A percentile compares a stretch with the other conserved stretches of the same genome.
Conservation (phyloP, 2,888 invertebrate species). For the Drosophila suboccidentalis region DNA sequence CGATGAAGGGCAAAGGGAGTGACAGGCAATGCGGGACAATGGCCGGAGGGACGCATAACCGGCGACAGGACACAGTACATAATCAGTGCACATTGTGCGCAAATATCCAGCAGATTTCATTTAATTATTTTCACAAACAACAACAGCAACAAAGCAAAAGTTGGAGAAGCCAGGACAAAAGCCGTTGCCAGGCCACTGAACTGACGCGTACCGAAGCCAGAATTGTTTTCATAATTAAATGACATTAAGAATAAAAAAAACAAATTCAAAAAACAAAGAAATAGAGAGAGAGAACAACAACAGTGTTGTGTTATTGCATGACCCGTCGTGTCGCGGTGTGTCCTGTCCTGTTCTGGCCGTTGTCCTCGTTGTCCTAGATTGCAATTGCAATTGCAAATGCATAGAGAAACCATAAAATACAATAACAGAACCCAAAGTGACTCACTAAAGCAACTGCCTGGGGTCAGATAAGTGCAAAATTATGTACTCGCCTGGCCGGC, state of each 20-base stretch:
- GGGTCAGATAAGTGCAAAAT: conserved; percentile 77
- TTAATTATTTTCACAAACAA: conserved; percentile 63
- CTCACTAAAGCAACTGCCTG: conserved; percentile 36
- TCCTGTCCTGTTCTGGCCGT: conserved; percentile 7
- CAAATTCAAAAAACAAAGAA: conserved; percentile 2
- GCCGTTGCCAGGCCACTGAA: conserved; percentile 35
- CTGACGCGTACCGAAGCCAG: conserved; percentile 27
- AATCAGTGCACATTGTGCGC: conserved; percentile 69
- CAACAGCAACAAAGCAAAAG: conserved; percentile 28
- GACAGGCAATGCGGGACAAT: conserved; percentile 14
- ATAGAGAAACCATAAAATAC: conserved; percentile 66
- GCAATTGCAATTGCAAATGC: conserved; percentile 64
- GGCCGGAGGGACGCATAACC: conserved; percentile 5
- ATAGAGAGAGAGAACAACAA: conserved; percentile 12
- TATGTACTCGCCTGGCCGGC: conserved; percentile 52
- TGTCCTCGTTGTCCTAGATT: conserved; percentile 44
- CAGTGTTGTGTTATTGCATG: conserved; percentile 18
- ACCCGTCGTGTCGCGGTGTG: conserved; percentile 8
- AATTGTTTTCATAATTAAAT: conserved; percentile 72
- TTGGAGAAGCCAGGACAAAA: conserved; percentile 39
- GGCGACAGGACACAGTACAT: conserved; percentile 41
- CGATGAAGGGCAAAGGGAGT: not conserved
- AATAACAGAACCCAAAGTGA: conserved; percentile 48
- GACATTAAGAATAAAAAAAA: conserved; percentile 55
- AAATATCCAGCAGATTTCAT: conserved; percentile 70